Conservation (phyloP, 2,888 invertebrate species). For the Diarsia dahlii region DNA sequence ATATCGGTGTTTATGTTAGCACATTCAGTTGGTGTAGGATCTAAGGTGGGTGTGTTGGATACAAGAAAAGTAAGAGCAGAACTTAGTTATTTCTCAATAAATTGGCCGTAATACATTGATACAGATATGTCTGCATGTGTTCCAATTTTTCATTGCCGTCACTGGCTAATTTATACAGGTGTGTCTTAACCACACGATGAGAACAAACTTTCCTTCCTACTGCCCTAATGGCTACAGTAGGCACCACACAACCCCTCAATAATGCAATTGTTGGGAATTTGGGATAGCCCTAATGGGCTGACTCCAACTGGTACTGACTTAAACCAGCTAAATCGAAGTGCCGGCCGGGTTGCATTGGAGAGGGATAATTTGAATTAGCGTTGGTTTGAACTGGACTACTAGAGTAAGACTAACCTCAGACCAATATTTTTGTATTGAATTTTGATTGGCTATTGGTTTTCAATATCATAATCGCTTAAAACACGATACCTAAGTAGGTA, state of each 20-base stretch:
- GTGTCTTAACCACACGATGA: background rate
- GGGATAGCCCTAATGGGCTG: background rate
- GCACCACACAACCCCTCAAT: background rate
- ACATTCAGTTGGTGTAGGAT: background rate
- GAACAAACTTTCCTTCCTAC: background rate
- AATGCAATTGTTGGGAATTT: background rate
- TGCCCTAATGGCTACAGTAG: background rate
- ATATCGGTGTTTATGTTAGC: conserved; percentile 1
- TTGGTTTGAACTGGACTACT: background rate
- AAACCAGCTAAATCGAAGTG: background rate
- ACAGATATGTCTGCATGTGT: conserved; percentile 3
- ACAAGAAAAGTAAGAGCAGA: background rate
- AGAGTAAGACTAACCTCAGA: background rate
- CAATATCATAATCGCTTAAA: background rate
- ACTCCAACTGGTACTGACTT: background rate
- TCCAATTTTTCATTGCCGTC: conserved; percentile 4
- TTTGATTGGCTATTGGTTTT: background rate
- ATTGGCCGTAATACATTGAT: too few relatives aligned
- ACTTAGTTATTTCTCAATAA: background rate
- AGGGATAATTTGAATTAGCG: background rate
- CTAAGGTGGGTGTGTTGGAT: conserved; percentile 44
- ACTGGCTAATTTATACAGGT: conserved; percentile 23
- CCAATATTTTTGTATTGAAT: background rate
- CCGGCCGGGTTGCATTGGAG: too few relatives aligned
- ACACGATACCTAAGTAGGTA: background rate